phyloP scores from a whole-genome alignment of 2,113 vertebrate species.

The Terrapene triunguis region DNA sequence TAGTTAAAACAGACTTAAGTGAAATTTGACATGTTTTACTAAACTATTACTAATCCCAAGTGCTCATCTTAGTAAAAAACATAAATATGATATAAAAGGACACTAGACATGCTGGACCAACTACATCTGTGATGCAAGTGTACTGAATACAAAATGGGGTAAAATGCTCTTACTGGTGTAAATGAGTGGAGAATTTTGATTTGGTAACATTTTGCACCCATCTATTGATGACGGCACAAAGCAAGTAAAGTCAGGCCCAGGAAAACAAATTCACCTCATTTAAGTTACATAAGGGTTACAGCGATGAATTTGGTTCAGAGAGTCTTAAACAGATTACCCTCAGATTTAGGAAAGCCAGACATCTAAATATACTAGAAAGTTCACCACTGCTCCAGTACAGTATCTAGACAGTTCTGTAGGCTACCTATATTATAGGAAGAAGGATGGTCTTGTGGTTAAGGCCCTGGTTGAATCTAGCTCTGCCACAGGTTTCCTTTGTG shows the following conservation, averaged over 20 bases:
- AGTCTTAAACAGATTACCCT: neutral
- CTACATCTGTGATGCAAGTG: neutral
- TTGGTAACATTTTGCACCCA: no score
- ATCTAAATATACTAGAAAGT: neutral
- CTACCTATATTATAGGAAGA: neutral
- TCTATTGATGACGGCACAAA: neutral
- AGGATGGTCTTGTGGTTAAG: neutral
- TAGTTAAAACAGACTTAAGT: neutral
- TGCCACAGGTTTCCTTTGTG: no score
- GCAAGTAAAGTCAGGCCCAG: neutral
- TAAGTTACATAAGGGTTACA: neutral
- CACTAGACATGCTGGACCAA: neutral
- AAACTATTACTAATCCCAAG: neutral
- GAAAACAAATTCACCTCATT: neutral
- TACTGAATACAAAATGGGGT: neutral
- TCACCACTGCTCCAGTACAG: neutral
- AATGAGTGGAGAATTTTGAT: no score
- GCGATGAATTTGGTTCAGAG: neutral
- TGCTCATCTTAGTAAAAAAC: neutral
- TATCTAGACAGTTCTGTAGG: neutral
- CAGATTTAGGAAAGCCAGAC: neutral
- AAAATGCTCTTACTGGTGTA: neutral
- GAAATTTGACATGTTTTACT: neutral
- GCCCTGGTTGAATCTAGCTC: no score
- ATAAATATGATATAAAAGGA: neutral